phyloP scores from a whole-genome alignment of 2,888 invertebrate species.

The Choreutis nemorana region DNA sequence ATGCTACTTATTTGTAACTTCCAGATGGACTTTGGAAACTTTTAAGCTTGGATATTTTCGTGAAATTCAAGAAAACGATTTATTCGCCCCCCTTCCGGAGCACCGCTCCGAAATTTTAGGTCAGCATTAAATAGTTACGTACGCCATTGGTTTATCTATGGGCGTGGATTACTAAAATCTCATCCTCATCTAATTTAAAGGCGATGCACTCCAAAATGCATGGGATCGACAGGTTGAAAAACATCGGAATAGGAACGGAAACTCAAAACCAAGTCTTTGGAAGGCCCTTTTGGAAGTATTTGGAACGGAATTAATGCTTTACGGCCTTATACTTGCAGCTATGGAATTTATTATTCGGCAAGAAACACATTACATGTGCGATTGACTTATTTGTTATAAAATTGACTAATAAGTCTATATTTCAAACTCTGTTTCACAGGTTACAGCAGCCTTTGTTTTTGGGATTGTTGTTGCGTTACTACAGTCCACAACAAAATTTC shows the following conservation, averaged over 20 bases:
- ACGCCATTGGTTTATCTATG: no score
- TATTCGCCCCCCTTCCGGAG: constrained; percentile 72
- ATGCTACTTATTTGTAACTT: constrained; percentile 14
- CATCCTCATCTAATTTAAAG: constrained; percentile 24
- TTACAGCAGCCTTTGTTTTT: constrained; percentile 72
- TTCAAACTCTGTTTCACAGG: constrained; percentile 30
- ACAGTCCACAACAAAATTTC: constrained; percentile 40
- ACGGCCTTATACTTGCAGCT: constrained; percentile 69
- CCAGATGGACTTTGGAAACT: constrained; percentile 74
- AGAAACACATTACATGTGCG: not conserved
- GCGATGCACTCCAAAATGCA: constrained; percentile 67
- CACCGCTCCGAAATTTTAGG: constrained; percentile 69
- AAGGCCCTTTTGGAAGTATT: constrained; percentile 69
- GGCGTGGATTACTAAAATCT: no score
- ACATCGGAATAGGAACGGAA: constrained; percentile 12
- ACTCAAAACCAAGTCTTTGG: constrained; percentile 66
- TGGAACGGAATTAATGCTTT: constrained; percentile 66
- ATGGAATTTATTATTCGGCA: constrained; percentile 72
- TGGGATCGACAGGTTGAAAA: constrained; percentile 69
- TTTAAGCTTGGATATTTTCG: constrained; percentile 73
- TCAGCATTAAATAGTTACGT: no score
- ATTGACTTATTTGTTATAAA: not conserved
- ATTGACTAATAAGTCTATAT: constrained; percentile 3
- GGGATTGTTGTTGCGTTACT: constrained; percentile 68
- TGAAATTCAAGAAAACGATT: constrained; percentile 71